Evolutionary conservation across 2,888 invertebrate genomes (phyloP).

Genomic region (Callyntrura guangdongensis): DNA sequence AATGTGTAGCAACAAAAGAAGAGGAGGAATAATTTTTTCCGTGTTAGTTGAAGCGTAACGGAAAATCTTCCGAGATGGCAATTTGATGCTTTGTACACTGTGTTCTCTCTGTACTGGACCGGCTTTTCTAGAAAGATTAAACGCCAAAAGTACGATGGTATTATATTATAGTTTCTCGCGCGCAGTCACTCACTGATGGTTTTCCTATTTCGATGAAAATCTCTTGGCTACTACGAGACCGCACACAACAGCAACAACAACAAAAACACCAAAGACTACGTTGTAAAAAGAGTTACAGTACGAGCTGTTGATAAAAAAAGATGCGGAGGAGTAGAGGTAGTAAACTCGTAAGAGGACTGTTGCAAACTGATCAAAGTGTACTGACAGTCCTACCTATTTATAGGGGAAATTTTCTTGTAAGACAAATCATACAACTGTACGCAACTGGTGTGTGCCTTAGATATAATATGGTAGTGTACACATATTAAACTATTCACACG

Average conservation of each 20-base stretch:
- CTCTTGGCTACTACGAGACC: neutral
- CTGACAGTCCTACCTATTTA: constrained; percentile 67
- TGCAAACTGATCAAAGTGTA: constrained; percentile 67
- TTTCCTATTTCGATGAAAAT: neutral
- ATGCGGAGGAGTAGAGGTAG: constrained; percentile 29
- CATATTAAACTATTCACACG: neutral
- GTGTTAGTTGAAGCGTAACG: neutral
- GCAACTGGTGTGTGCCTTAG: constrained; percentile 46
- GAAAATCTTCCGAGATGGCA: neutral
- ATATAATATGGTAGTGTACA: neutral
- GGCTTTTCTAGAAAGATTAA: constrained; percentile 49
- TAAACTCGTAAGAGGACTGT: constrained; percentile 61
- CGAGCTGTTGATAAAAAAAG: neutral
- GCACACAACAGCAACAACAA: constrained; percentile 4
- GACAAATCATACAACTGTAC: constrained; percentile 42
- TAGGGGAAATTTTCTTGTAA: constrained; percentile 59
- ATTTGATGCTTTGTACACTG: neutral
- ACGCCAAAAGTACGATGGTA: neutral
- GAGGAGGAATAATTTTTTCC: constrained; percentile 29
- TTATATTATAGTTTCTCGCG: neutral
- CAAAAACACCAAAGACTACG: no score
- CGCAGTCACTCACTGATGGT: constrained; percentile 20
- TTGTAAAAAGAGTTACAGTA: neutral
- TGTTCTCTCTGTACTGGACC: neutral
- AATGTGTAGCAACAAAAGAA: neutral